These are phyloP conservation scores for Gouania willdenowi DNA, from an alignment of 2,797 vertebrate genomes.

Conservation along the genomic window DNA sequence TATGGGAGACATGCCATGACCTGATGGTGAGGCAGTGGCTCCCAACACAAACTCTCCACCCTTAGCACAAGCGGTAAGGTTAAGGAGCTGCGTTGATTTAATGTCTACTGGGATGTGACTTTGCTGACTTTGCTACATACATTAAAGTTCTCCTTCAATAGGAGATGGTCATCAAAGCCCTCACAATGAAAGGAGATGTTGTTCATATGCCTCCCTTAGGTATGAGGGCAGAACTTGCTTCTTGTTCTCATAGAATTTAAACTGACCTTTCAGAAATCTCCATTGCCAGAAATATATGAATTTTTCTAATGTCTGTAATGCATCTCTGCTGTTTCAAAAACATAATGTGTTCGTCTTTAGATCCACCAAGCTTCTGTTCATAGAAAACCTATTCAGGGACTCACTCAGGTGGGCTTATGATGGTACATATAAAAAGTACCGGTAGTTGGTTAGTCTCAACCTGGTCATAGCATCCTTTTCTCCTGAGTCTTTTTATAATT, in stretches of 20 bases:
- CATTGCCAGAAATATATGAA: constrained; percentile 21
- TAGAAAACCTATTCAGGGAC: constrained; percentile 26
- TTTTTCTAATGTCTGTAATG: constrained; percentile 25
- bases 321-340: constrained; percentile 26
- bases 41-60: constrained; percentile 22
- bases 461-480: constrained; percentile 6
- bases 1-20: constrained; percentile 41
- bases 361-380: constrained; percentile 21
- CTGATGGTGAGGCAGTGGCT: constrained; percentile 51
- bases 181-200: constrained; percentile 16
- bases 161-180: constrained; percentile 21
- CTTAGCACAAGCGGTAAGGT: constrained; percentile 19
- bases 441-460: constrained; percentile 19
- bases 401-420: constrained; percentile 36
- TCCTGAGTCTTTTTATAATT: constrained; percentile 51
- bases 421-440: constrained; percentile 36
- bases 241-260: constrained; percentile 28
- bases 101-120: constrained; percentile 31
- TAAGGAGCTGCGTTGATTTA: constrained; percentile 39
- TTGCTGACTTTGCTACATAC: constrained; percentile 56
- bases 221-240: constrained; percentile 3
- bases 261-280: constrained; percentile 20
- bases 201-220: constrained; percentile 25
- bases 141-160: constrained; percentile 47
- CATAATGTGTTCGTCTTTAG: constrained; percentile 33